A percentile compares a stretch with the other conserved stretches of the same genome.
Conservation (phyloP, 2,888 invertebrate species). For the Pyrrhosoma nymphula region DNA sequence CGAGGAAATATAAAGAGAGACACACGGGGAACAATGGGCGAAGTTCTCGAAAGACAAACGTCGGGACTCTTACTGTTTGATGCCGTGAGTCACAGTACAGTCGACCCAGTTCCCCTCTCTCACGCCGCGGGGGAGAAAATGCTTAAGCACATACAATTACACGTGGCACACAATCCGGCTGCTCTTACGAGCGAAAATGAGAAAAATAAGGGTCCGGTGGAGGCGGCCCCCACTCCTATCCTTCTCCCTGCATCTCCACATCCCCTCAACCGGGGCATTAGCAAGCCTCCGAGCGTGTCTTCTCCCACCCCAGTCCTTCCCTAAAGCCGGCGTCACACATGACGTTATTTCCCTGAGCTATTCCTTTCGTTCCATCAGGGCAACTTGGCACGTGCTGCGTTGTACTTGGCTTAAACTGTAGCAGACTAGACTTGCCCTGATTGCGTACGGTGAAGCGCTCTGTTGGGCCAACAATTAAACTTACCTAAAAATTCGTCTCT, state of each 20-base stretch:
- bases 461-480: too few relatives aligned
- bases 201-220: background rate
- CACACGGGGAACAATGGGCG: background rate
- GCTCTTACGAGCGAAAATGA: background rate
- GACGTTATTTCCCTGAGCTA: too few relatives aligned
- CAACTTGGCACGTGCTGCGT: too few relatives aligned
- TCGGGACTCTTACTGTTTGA: background rate
- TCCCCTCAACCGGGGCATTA: background rate
- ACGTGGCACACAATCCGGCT: background rate
- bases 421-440: too few relatives aligned
- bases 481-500: too few relatives aligned
- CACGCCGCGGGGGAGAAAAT: background rate
- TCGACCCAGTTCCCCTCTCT: background rate
- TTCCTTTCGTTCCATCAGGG: too few relatives aligned
- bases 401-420: too few relatives aligned
- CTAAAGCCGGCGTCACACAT: too few relatives aligned
- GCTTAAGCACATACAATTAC: background rate
- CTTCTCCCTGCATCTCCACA: too few relatives aligned
- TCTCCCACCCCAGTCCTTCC: too few relatives aligned
- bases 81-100: background rate
- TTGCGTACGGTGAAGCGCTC: too few relatives aligned
- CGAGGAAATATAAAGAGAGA: background rate
- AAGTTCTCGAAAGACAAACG: constrained; percentile 18
- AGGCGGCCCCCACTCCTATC: background rate
- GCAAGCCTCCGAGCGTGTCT: background rate